Percentiles rank a stretch among this genome's conserved stretches.
Evolutionary conservation across 2,888 invertebrate genomes (phyloP).

Genomic region (Osmoderma eremita): DNA sequence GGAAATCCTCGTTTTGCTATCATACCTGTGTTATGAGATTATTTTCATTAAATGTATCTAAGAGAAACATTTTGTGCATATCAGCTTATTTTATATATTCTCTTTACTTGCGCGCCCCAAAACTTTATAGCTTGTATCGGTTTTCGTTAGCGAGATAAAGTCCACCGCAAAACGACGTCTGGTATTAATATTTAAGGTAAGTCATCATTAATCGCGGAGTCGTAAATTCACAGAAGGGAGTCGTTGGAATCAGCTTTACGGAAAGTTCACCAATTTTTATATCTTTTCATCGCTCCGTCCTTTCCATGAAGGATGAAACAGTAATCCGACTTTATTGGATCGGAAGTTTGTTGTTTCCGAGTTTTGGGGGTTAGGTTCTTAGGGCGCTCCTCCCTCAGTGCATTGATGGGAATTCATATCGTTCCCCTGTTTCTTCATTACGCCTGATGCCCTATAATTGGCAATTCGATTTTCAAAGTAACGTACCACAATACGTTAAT

Average conservation of each 20-base stretch:
- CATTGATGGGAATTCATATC: background rate
- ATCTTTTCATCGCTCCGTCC: slow-evolving; percentile 16
- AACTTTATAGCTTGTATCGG: slow-evolving; percentile 4
- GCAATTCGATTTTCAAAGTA: no score
- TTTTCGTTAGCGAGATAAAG: background rate
- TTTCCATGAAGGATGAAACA: slow-evolving; percentile 3
- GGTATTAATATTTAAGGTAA: slow-evolving; percentile 21
- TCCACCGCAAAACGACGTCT: background rate
- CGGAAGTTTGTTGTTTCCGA: slow-evolving; percentile 13
- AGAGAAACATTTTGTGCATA: background rate
- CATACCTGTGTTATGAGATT: no score
- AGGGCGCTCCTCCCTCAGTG: background rate
- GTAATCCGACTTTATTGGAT: slow-evolving; percentile 12
- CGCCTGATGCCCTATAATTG: no score
- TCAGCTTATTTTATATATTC: slow-evolving; percentile 12
- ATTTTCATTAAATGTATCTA: no score
- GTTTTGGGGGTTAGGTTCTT: background rate
- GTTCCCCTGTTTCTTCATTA: background rate
- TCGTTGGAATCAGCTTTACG: background rate
- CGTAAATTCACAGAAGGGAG: background rate
- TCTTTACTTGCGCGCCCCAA: background rate
- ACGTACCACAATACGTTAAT: no score
- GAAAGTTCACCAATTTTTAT: slow-evolving; percentile 29
- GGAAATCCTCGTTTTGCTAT: no score
- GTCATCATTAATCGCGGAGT: slow-evolving; percentile 17